Percentiles rank a stretch among this genome's conserved stretches.
Evolutionary conservation across 2,888 invertebrate species (phyloP).

Genomic region (Lamellibrachia columna): DNA sequence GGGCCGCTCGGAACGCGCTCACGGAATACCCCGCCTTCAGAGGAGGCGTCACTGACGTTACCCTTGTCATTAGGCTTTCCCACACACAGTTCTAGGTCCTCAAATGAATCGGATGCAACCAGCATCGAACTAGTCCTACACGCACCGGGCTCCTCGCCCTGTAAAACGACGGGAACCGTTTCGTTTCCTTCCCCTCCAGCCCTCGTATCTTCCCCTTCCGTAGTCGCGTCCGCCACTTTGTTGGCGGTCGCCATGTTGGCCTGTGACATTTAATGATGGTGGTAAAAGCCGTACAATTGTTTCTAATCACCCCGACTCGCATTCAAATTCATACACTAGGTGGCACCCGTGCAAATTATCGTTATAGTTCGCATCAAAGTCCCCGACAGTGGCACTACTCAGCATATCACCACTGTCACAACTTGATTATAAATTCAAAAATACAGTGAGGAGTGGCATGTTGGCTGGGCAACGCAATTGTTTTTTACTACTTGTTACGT

Average conservation of each 20-base stretch:
- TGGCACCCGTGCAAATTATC: neutral
- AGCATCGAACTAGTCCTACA: constrained; percentile 74
- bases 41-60: neutral
- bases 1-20: constrained; percentile 31
- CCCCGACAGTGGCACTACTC: no score
- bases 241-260: constrained; percentile 16
- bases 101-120: constrained; percentile 68
- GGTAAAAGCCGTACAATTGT: neutral
- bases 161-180: constrained; percentile 18
- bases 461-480: no score
- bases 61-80: neutral
- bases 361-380: neutral
- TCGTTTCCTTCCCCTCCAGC: constrained; percentile 3
- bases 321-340: neutral
- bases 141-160: constrained; percentile 71
- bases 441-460: no score
- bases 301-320: neutral
- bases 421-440: no score
- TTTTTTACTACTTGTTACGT: no score
- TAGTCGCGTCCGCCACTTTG: constrained; percentile 6
- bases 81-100: constrained; percentile 13
- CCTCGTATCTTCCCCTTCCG: neutral
- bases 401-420: no score
- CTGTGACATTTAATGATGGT: neutral
- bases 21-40: neutral